phyloP scores from a whole-genome alignment of 2,113 vertebrate genomes.

The Elachura formosa region DNA sequence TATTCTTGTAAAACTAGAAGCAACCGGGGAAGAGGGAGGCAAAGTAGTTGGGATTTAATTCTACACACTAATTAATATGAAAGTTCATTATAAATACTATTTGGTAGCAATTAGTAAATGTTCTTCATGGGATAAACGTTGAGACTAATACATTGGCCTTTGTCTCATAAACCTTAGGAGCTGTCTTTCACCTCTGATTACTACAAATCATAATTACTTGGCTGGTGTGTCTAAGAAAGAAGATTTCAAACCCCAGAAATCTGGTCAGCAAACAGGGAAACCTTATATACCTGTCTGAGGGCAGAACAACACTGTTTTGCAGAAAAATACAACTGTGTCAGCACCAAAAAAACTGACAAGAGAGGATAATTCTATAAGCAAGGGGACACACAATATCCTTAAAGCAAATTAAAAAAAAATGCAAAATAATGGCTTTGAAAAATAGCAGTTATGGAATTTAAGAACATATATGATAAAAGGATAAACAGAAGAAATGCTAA shows the following conservation, averaged over 20 bases:
- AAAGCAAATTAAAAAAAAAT: not conserved
- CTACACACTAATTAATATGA: not conserved
- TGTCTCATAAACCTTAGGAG: not conserved
- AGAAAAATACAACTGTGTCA: not conserved
- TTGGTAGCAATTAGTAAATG: not conserved
- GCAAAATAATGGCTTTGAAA: not conserved
- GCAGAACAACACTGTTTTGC: not conserved
- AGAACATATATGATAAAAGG: not conserved
- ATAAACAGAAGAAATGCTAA: not conserved
- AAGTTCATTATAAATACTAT: not conserved
- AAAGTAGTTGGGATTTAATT: not conserved
- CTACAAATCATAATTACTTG: not conserved
- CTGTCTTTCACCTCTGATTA: not conserved
- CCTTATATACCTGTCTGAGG: not conserved
- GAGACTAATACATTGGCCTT: not conserved
- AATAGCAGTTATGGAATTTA: not conserved
- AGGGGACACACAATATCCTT: not conserved
- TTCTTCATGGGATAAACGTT: not conserved
- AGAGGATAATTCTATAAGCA: not conserved
- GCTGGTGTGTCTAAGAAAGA: not conserved
- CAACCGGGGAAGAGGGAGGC: not conserved
- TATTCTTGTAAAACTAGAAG: not conserved
- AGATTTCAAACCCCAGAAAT: not conserved
- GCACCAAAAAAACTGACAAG: not conserved
- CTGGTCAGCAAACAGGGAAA: not conserved